Evolutionary conservation across 2,797 vertebrate genomes (phyloP), one percentile per base, ranked within the genome.

Genomic region (Gorsachius magnificus): DNA sequence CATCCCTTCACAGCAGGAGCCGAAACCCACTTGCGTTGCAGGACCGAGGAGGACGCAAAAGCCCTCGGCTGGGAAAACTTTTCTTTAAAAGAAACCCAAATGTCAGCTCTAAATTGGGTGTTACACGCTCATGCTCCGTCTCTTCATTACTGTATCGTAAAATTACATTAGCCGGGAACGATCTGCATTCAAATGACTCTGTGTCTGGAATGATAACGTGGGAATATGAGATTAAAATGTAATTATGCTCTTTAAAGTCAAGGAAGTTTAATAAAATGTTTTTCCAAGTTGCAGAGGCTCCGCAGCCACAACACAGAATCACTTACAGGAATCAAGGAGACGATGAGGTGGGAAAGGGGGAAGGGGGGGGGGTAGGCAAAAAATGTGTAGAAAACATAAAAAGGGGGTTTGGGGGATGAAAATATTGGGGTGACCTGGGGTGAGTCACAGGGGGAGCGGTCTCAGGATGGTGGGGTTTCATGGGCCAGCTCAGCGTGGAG

Each of bases 221-320:
- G 92, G 93, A 95, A 97, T 97, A 94, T 84, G 96, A 97, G 97
- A 97, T 97, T 97, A 97, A 97, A 97, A 97, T 95, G 97, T 96
- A 98, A 97, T 97, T 96, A 97, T 75, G 78, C 95, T 97, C 96
- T 97, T 96, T 97, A 92, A 97, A 97, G 97, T 96, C 97, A 87
- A 86, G 79, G 96, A 91, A 98, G 97, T 97, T 98, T 98, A 98
- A 98, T 97, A 95, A 97, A 96, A 94, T 97, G 96, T 95, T 96
- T 96, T 89, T 70, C 85, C 69, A 3, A 93, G 89, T 94, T 85
- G 93, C 96, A 57, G 92, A 95, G 92, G 89, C 90, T 94, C 84
- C 20, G 26, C 64, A 87, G 95, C 92, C 16, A 0, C 89, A 13
- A 66, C 3, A 2, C 41, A 10, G 97, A 97, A 98, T 98, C 94